Evolutionary conservation across 2,888 invertebrate genomes (phyloP), one percentile per base, ranked within the genome.

Genomic region (Sisyra terminalis): DNA sequence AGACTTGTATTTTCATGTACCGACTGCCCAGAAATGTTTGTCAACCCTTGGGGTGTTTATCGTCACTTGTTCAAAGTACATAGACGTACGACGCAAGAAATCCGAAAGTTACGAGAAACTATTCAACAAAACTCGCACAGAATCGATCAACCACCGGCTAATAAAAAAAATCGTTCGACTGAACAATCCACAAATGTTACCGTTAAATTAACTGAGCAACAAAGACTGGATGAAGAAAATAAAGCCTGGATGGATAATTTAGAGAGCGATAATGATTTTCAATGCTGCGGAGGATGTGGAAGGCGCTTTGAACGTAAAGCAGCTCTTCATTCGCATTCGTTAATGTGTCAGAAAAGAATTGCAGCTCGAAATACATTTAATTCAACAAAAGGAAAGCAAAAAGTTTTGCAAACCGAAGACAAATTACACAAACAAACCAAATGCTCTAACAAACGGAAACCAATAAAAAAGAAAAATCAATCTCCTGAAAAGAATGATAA

Each of bases 31-130:
- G 74, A 77, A 47, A 73, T 73, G 37, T 86, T 86, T 59, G 69
- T 79, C 24, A 81, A 79, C 46, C 71, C 78, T 0, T 80, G 80
- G 71, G 80, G 82, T 53, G 81, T 87, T 2, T 78, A 81, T 53
- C 69, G 85, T 4, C 87, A 87, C 62, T 67, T 84, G 13, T 75
- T 71, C 49, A 82, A 78, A 67, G 77, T 81, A 50, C 79, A 77
- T 53, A 68, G 78, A 46, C 81, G 78, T 66, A 72, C 77, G 3
- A 69, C 73, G 8, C 70, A 76, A 2, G 78, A 83, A 55, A 76
- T 84, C 17, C 69, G 78, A 49, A 69, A 73, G 52, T 61, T 82
- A 52, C 66, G 83, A 16, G 70, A 73, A 37, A 69, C 75, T 13
- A 76, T 85, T 47, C 72, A 78, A 50, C 70, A 75, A 29, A 76